These are phyloP conservation scores for Tachina fera DNA, from an alignment of 2,888 invertebrate genomes.

Conservation along the genomic window DNA sequence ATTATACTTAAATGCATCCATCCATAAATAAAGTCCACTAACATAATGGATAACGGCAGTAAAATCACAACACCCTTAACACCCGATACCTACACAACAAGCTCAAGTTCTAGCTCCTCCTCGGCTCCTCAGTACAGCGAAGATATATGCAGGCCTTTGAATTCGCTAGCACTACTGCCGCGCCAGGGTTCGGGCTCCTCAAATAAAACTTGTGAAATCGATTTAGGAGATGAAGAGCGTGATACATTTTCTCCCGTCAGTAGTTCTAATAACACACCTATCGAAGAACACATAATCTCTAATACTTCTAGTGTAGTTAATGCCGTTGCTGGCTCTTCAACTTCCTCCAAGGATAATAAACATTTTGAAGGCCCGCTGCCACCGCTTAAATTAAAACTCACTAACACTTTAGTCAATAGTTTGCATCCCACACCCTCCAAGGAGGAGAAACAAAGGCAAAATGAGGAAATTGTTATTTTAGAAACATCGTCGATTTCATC, in stretches of 20 bases:
- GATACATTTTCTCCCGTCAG: conserved; percentile 82
- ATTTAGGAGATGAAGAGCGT: conserved; percentile 82
- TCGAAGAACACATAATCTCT: conserved; percentile 59
- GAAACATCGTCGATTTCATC: conserved; percentile 87
- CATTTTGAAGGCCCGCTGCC: conserved; percentile 72
- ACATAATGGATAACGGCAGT: conserved; percentile 55
- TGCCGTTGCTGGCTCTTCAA: conserved; percentile 46
- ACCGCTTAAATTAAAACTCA: conserved; percentile 69
- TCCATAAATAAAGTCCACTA: conserved; percentile 30
- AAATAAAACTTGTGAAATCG: conserved; percentile 81
- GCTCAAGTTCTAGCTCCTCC: conserved; percentile 73
- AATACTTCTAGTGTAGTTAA: conserved; percentile 48
- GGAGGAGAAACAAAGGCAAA: conserved; percentile 86
- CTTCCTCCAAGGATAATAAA: conserved; percentile 76
- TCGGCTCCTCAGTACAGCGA: conserved; percentile 80
- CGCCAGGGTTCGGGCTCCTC: conserved; percentile 76
- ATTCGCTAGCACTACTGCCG: conserved; percentile 72
- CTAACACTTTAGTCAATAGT: conserved; percentile 51
- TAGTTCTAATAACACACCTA: conserved; percentile 76
- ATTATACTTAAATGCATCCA: conserved; percentile 59
- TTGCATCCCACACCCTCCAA: conserved; percentile 81
- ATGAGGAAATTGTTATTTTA: conserved; percentile 86
- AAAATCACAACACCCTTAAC: conserved; percentile 58
- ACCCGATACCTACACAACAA: conserved; percentile 64
- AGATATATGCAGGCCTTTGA: conserved; percentile 73